phyloP scores from a whole-genome alignment of 2,888 invertebrate species.

The Pardosa pseudoannulata region DNA sequence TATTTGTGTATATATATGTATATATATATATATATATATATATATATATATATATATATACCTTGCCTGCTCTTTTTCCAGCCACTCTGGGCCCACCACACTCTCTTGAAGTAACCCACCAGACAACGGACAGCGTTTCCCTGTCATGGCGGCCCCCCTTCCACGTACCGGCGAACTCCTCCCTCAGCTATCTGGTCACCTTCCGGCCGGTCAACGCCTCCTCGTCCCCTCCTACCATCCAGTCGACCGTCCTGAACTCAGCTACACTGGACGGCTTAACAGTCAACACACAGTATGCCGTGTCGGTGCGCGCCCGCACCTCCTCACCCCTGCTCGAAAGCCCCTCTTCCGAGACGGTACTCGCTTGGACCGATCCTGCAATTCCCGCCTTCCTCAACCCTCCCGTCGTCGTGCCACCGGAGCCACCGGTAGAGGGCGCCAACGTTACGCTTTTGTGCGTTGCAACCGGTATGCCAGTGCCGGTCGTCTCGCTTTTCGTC shows the following conservation, averaged over 20 bases:
- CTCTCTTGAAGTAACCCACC: conserved; percentile 86
- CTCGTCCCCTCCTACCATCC: conserved; percentile 80
- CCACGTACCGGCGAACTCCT: conserved; percentile 73
- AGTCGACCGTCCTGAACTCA: conserved; percentile 83
- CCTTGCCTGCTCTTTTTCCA: too few relatives aligned
- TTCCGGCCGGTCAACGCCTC: conserved; percentile 84
- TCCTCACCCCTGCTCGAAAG: conserved; percentile 84
- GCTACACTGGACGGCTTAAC: conserved; percentile 84
- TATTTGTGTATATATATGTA: too few relatives aligned
- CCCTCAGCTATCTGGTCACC: conserved; percentile 81
- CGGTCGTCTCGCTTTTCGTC: conserved; percentile 89
- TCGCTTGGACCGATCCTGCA: conserved; percentile 92
- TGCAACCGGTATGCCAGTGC: conserved; percentile 90
- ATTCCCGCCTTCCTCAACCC: conserved; percentile 87
- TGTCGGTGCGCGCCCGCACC: conserved; percentile 84
- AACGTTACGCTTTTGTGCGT: conserved; percentile 91
- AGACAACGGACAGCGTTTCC: conserved; percentile 89
- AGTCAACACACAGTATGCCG: conserved; percentile 89
- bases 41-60: too few relatives aligned
- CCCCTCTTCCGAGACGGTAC: conserved; percentile 87
- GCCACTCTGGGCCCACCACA: conserved; percentile 84
- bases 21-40: too few relatives aligned
- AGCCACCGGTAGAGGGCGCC: conserved; percentile 88
- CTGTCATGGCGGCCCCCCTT: conserved; percentile 89
- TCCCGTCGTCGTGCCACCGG: conserved; percentile 89